A percentile compares a stretch with the other conserved stretches of the same genome.
phyloP scores from a whole-genome alignment of 2,888 invertebrate genomes.

The Vannuccia rotundouncinata region DNA sequence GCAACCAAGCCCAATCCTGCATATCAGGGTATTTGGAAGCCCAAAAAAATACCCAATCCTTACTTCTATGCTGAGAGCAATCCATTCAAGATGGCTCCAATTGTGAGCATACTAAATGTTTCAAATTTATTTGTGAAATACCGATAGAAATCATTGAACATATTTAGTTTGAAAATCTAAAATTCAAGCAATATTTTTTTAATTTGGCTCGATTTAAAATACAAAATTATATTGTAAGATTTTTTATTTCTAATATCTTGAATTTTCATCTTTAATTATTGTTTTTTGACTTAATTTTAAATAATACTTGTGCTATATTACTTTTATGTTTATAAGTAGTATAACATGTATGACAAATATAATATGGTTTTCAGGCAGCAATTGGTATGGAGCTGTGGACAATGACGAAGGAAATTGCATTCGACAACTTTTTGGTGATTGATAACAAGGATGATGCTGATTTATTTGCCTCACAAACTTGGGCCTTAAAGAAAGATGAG shows the following conservation, averaged over 20 bases:
- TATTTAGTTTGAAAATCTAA: too few species aligned
- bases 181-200: too few species aligned
- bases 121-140: background rate
- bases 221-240: too few species aligned
- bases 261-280: too few species aligned
- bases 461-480: conserved; percentile 75
- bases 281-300: too few species aligned
- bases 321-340: too few species aligned
- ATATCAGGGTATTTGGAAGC: conserved; percentile 61
- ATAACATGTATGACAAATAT: too few species aligned
- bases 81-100: conserved; percentile 65
- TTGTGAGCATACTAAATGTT: conserved; percentile 68
- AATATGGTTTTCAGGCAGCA: conserved; percentile 69
- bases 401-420: conserved; percentile 84
- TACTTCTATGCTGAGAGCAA: conserved; percentile 68
- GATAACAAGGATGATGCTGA: conserved; percentile 71
- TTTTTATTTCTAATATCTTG: too few species aligned
- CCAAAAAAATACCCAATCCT: conserved; percentile 78
- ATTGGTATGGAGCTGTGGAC: conserved; percentile 97
- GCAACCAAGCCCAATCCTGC: conserved; percentile 60
- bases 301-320: too few species aligned
- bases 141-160: too few species aligned
- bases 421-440: conserved; percentile 88
- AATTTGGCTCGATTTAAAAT: too few species aligned
- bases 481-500: conserved; percentile 66